Evolutionary conservation across 2,888 invertebrate species (phyloP), one percentile per base, ranked within the genome.

Genomic region (Acronicta leporina): DNA sequence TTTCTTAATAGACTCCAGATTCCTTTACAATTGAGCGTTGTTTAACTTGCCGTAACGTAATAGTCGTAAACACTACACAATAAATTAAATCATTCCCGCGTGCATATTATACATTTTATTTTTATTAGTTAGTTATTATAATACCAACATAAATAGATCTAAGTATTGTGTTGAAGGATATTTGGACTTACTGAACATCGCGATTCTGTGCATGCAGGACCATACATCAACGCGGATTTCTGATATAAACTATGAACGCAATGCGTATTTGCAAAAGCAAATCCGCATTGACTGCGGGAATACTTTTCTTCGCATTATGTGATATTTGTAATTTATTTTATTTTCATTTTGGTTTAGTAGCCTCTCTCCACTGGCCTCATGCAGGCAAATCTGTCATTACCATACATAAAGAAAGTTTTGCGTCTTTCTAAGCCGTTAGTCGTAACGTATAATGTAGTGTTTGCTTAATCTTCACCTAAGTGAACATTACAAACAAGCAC

Each of bases 21-120:
- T 72, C 54, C 68, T 61, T 15, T 53, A 48, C 59, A 55, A 68
- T 53, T 42, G 55, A 60, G 35, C 47, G 13, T 27, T 60, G 45
- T 66, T 57, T 53, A 63, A 66, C 51, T 63, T 43, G 55, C 67
- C 55, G 59, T 68, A 50, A 68, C 60, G 57, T 57, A 59, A 62
- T 61, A 59, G 51, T 49, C 41, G 44, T 60, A 65, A 63, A 57
- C 47, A 64, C 40, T 25, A 44, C 27, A 53, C 4, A 38, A 41
- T 55, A 60, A 55, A 63, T 59, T 59, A 64, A 52, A 46, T 40
- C 44, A 58, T 54, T 44, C 35, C 27, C 38, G 42, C 20, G 9
- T 41, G 44, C 13, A 20, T 62, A 15, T 33, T 46, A 44, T 46
- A 43, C 4, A 20, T 20, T 20, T 20, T 20, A 35, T 50, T 6